Base-by-base conservation (phyloP, 2,797 vertebrate species). In the Carcharodon carcharias region DNA sequence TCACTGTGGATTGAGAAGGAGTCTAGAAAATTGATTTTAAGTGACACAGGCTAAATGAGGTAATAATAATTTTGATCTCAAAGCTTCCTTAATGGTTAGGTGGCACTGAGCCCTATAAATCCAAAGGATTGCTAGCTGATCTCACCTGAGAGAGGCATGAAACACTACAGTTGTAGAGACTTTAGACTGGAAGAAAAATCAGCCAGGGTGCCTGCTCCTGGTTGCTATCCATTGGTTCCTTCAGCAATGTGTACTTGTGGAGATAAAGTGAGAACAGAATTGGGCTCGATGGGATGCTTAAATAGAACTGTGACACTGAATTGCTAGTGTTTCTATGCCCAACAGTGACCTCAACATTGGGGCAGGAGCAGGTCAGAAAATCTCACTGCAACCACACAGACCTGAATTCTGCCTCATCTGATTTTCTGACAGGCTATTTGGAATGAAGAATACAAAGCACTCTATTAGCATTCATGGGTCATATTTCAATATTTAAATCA, bases 1-100 rank as follows among this genome's bases (percentile, higher is more conserved):
- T 94, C 58, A 94, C n/a, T 67, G 91, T 45, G 23, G 35, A 67
- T 94, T 28, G 91, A 94, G 61, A 94, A 94, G 91, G 91, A 94
- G 35, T 21, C 91, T 67, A 0, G 9, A 91, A 91, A 91, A 91
- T 91, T 91, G 88, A 94, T 94, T 67, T 67, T 40, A 94, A 94
- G 54, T 65, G 61, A 21, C 91, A 40, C 40, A 94, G 91, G 9
- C 31, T 61, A n/a, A 91, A 61, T 58, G 54, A 61, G 54, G 88
- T n/a, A 40, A 94, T 56, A 94, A 94, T 94, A 40, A 94, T 67
- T 40, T 94, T 67, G 91, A 94, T 94, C 56, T 63, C 63, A 40
- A 28, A 40, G 63, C 91, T 65, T 93, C 91, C 63, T 65, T 93
- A 93, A 91, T 91, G 56, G 88, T 8, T 67, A 45, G 21, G 92